Base-by-base conservation (phyloP, 1,140 invertebrate genomes). In the Hylaeus anthracinus region DNA sequence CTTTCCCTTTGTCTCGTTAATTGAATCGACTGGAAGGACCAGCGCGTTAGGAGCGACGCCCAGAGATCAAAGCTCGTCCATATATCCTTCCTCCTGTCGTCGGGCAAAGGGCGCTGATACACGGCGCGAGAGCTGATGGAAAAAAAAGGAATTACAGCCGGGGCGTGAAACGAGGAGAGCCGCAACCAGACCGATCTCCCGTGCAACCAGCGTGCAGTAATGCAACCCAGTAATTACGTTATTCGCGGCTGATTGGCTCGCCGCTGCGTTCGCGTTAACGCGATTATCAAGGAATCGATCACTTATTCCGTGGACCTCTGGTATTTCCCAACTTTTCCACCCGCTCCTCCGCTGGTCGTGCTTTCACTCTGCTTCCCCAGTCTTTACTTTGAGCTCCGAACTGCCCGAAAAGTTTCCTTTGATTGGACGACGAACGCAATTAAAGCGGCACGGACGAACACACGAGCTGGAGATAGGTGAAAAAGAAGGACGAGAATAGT, bases 211-310 rank as follows among this genome's bases (percentile, higher is more conserved):
- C 65, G 86, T 69, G 76, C 79, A 53, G 81, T 88, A 88, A 88
- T 87, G 86, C 86, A 79, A 79, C 79, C 75, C 79, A 61, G 67
- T 87, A 88, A 88, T 88, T 87, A 87, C 79, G 83, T 87, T 88
- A 87, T 87, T 85, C 86, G 75, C 86, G 80, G 86, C 86, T 85
- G 86, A 88, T 88, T 84, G 86, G 82, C 53, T 55, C 64, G 83
- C 48, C 64, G 55, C 72, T 70, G 67, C 78, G 77, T 66, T 45
- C 86, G 82, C 86, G 86, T 86, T 88, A 85, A 88, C 83, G 76
- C 84, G 83, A 88, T 88, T 88, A 88, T 85, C 86, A 85, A 84
- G 75, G 76, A 86, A 88, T 88, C 86, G 86, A 88, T 88, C 83
- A 88, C 83, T 87, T 87, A 85, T 87, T 87, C 76, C 75, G 71